Conservation (phyloP, 1,140 invertebrate genomes). For the Medauroidea extradentata region DNA sequence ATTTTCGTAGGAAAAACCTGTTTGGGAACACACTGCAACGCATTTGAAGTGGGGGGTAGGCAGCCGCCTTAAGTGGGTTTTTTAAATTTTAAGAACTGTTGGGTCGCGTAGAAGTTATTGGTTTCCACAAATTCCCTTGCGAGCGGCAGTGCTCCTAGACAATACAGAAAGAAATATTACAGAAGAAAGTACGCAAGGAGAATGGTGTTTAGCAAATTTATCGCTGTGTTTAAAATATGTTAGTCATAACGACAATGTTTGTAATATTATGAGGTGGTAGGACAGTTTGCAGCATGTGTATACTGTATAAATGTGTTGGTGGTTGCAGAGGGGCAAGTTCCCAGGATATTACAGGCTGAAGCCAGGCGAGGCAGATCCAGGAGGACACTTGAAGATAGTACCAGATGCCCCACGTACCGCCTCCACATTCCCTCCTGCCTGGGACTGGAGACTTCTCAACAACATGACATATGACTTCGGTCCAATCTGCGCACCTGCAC, state of each 20-base stretch:
- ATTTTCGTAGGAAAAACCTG: no score
- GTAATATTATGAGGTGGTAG: neutral
- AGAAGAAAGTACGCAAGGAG: no score
- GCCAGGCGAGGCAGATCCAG: slow-evolving; percentile 65
- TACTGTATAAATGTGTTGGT: neutral
- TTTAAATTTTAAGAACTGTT: no score
- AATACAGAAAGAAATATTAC: no score
- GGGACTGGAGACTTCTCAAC: slow-evolving; percentile 65
- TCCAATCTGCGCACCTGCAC: neutral
- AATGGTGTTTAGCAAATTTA: no score
- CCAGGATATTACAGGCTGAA: slow-evolving; percentile 73
- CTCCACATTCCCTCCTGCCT: slow-evolving; percentile 56
- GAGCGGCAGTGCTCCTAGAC: no score
- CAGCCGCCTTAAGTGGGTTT: no score
- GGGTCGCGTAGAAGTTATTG: no score
- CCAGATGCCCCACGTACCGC: slow-evolving; percentile 75
- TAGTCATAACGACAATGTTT: neutral
- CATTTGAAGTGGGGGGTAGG: no score
- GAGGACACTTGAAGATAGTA: slow-evolving; percentile 54
- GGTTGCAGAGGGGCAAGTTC: slow-evolving; percentile 72
- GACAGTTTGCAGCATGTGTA: neutral
- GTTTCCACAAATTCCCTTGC: no score
- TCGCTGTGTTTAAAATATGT: neutral
- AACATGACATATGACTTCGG: slow-evolving; percentile 7
- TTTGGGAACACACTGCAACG: no score